Evolutionary conservation across 2,888 invertebrate species (phyloP), one percentile per base, ranked within the genome.

Genomic region (Chaitophorus viminalis): DNA sequence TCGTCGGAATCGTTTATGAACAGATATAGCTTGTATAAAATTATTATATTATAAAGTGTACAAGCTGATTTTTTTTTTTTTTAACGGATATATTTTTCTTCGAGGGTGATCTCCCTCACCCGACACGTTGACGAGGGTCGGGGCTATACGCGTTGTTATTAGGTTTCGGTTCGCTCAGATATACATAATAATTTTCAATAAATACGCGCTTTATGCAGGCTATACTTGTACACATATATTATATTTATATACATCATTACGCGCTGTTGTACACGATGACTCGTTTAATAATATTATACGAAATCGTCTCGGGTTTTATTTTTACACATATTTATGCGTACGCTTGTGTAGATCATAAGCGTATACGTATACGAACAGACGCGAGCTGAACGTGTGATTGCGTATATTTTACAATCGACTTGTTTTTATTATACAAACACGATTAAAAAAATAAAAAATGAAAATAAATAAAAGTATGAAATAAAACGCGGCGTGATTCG

Each of bases 351-450:
- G 1, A 60, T 17, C 70, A 31, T 70, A 70, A 70, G 11, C 31
- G 31, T 3, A 60, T 21, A 17, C 29, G 29, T 14, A 17, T 17
- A 29, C 9, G 60, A 9, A n/a, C 29, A 4, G 70, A 70, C 70
- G 70, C n/a, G 29, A 14, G 70, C 70, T 11, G n/a, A 25, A 70
- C 17, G 11, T 21, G 74, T 25, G 74, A 74, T 36, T 36, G 74
- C 21, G 36, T 36, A 25, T 70, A 33, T 74, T 74, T 74, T 36
- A 36, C 74, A 74, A 74, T 74, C 74, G 8, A 39, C 74, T 74
- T 25, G 74, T 36, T 74, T 74, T 74, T 74, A 36, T 74, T 39
- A 39, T 25, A 25, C 8, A 74, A 8, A 74, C 74, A 9, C 74
- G 1, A 18, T 21, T 21, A 21, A 21, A 21, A 9, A 9, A 54